Base-by-base conservation (phyloP, 2,888 invertebrate genomes). In the Andrena flavipes region DNA sequence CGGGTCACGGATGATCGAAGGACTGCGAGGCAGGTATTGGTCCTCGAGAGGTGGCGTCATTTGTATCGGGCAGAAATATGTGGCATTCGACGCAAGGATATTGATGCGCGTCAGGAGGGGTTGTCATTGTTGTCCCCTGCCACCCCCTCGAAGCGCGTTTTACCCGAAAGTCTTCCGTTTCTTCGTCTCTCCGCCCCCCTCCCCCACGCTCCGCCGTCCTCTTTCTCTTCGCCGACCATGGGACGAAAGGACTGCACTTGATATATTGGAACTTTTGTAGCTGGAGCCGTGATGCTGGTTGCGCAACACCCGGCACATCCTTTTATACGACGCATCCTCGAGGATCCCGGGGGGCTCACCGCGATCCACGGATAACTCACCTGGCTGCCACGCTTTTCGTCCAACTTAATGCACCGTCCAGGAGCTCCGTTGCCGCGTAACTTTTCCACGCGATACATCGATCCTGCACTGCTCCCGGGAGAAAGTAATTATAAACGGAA, bases 231-330 rank as follows among this genome's bases (percentile, higher is more conserved):
- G 42, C 26, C 70, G 51, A 56, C 23, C 72, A 85, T 73, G 83
- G 59, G 74, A 82, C 81, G 86, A 87, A 85, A 88, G 88, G 87
- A 90, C 88, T 89, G 89, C 92, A 91, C 92, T 91, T 92, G 91
- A 92, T 92, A 90, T 92, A 92, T 92, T 90, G 91, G 89, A 89
- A 92, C 89, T 92, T 92, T 92, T 92, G 91, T 91, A 89, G 86
- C 88, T 87, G 91, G 89, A 51, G 87, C 82, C 84, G 89, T 84
- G 72, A 88, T 88, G 84, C 90, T 77, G 26, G 23, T 91, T 89
- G 88, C 92, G 92, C 87, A 92, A 92, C 92, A 92, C 90, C 92
- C 92, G 92, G 91, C 91, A 87, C 87, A 90, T 92, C 91, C 89
- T 87, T 91, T 91, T 91, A 89, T 88, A 82, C 78, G 8, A 81